Conservation (phyloP, 2,888 invertebrate species). For the Steinernema hermaphroditum region DNA sequence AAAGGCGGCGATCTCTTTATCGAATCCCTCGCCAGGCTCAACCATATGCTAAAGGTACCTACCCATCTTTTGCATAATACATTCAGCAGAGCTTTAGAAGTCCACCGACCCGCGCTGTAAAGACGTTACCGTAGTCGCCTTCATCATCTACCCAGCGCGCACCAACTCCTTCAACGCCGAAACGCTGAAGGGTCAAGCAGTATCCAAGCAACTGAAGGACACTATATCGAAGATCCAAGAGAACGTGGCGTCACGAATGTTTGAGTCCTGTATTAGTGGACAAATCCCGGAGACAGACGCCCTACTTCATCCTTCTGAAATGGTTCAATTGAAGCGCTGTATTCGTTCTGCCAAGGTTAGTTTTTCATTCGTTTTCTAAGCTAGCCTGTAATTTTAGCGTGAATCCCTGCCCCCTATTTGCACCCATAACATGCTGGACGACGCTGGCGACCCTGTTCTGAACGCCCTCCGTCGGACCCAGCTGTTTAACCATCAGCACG, state of each 20-base stretch:
- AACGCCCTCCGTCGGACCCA: slow-evolving; percentile 84
- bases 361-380: slow-evolving; percentile 9
- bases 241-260: slow-evolving; percentile 75
- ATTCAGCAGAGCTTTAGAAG: slow-evolving; percentile 43
- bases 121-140: slow-evolving; percentile 92
- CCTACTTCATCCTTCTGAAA: slow-evolving; percentile 81
- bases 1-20: slow-evolving; percentile 99
- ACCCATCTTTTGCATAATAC: too few relatives aligned
- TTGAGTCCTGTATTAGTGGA: slow-evolving; percentile 73
- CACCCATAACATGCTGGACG: slow-evolving; percentile 90
- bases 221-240: slow-evolving; percentile 88
- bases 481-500: slow-evolving; percentile 87
- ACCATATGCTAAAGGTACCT: slow-evolving; percentile 83
- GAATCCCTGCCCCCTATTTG: slow-evolving; percentile 86
- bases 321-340: slow-evolving; percentile 91
- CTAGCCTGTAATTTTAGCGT: slow-evolving; percentile 42
- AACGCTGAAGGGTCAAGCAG: slow-evolving; percentile 92
- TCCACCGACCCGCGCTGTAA: slow-evolving; percentile 70
- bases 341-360: slow-evolving; percentile 77
- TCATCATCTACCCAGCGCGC: slow-evolving; percentile 87
- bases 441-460: slow-evolving; percentile 85
- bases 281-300: slow-evolving; percentile 83
- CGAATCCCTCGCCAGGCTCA: slow-evolving; percentile 89
- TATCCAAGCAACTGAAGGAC: slow-evolving; percentile 87
- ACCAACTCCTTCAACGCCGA: slow-evolving; percentile 99